Conservation (phyloP, 2,888 invertebrate genomes). For the Phyllotreta striolata region DNA sequence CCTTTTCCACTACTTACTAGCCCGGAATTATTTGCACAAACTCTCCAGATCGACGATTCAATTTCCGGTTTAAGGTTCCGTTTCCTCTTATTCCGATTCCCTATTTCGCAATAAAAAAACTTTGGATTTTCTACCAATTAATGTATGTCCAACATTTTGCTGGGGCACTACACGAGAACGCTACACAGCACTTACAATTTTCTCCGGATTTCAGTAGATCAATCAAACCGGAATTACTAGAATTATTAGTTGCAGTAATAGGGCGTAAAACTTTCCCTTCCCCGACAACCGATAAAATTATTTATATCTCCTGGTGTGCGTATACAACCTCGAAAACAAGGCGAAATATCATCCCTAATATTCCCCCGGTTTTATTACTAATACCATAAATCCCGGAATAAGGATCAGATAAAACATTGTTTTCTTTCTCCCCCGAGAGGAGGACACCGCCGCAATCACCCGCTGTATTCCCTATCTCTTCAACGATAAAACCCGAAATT, state of each 20-base stretch:
- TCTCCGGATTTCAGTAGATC: too few relatives aligned
- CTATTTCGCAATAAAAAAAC: too few relatives aligned
- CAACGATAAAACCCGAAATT: too few relatives aligned
- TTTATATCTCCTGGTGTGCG: slow-evolving; percentile 26
- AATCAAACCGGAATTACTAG: too few relatives aligned
- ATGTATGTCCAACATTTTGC: too few relatives aligned
- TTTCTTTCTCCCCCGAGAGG: slow-evolving; percentile 25
- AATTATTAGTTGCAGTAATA: too few relatives aligned
- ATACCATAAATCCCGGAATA: slow-evolving; percentile 36
- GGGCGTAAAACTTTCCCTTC: too few relatives aligned
- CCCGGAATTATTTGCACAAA: slow-evolving; percentile 18
- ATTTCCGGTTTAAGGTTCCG: slow-evolving; percentile 21
- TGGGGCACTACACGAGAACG: too few relatives aligned
- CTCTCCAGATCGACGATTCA: slow-evolving; percentile 28
- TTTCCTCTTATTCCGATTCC: slow-evolving; percentile 13
- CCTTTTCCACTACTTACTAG: slow-evolving; percentile 20
- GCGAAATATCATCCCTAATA: slow-evolving; percentile 25
- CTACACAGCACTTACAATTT: too few relatives aligned
- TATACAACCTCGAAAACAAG: slow-evolving; percentile 17
- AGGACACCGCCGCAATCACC: neutral
- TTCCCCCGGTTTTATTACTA: slow-evolving; percentile 36
- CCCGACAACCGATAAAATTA: slow-evolving; percentile 23
- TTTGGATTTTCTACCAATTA: too few relatives aligned
- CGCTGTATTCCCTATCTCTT: too few relatives aligned
- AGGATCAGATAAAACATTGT: slow-evolving; percentile 35